Conservation (phyloP, 2,888 invertebrate genomes). For the Julus scanicus region DNA sequence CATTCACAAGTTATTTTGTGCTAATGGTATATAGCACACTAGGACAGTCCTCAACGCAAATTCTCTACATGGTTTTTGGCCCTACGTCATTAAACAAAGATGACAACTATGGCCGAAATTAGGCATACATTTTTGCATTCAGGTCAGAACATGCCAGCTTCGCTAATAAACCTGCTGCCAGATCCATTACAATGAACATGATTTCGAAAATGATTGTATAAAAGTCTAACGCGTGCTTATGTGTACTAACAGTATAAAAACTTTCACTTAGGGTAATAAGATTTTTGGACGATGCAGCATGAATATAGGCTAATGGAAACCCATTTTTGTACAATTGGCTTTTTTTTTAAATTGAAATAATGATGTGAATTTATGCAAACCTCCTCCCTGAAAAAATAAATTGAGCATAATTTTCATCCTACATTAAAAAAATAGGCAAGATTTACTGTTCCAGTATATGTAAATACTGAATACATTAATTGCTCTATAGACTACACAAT, state of each 20-base stretch:
- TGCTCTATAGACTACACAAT: too few species aligned
- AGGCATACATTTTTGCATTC: slow-evolving; percentile 25
- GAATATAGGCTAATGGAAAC: slow-evolving; percentile 35
- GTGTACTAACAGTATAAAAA: background rate
- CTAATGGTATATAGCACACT: background rate
- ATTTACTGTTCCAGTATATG: background rate
- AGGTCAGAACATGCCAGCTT: background rate
- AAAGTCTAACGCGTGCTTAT: slow-evolving; percentile 37
- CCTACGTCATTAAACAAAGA: slow-evolving; percentile 32
- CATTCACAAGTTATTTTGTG: background rate
- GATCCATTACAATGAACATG: slow-evolving; percentile 30
- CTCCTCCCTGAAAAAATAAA: slow-evolving; percentile 18
- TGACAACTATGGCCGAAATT: slow-evolving; percentile 23
- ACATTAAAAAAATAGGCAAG: background rate
- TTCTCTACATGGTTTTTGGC: background rate
- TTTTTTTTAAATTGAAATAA: slow-evolving; percentile 15
- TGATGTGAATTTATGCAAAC: slow-evolving; percentile 29
- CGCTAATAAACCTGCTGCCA: slow-evolving; percentile 30
- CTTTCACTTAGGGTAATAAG: slow-evolving; percentile 34
- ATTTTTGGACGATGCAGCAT: background rate
- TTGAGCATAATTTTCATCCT: background rate
- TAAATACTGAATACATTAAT: too few species aligned
- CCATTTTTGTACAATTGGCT: slow-evolving; percentile 22
- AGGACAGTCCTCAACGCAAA: background rate
- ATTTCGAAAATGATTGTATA: slow-evolving; percentile 29